Evolutionary conservation across 2,888 invertebrate species (phyloP).

Genomic region (Drosophila silvestris): DNA sequence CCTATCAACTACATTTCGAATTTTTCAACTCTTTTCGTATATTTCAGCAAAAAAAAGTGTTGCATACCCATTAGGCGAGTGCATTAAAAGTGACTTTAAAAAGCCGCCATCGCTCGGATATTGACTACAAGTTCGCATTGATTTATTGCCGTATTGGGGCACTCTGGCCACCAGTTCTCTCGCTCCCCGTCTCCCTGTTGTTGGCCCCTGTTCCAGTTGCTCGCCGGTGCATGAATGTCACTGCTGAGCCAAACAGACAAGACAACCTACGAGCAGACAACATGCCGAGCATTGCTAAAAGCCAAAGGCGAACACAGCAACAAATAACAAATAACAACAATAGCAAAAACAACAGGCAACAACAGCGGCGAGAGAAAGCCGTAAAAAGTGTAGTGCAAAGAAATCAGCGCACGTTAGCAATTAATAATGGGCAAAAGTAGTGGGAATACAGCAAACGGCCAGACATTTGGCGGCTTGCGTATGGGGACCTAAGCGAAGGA

Average conservation of each 20-base stretch:
- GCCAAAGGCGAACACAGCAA: conserved; percentile 51
- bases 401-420: conserved; percentile 81
- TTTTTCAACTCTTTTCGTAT: no score
- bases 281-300: conserved; percentile 42
- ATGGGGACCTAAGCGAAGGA: conserved; percentile 56
- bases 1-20: neutral
- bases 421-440: conserved; percentile 76
- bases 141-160: conserved; percentile 67
- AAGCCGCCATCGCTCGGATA: conserved; percentile 24
- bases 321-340: conserved; percentile 56
- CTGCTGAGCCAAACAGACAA: conserved; percentile 76
- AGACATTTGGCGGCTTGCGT: conserved; percentile 72
- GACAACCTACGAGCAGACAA: conserved; percentile 56
- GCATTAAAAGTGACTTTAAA: conserved; percentile 62
- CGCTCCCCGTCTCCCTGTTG: conserved; percentile 1
- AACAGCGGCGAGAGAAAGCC: conserved; percentile 24
- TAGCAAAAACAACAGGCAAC: conserved; percentile 15
- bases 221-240: conserved; percentile 76
- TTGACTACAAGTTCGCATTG: conserved; percentile 62
- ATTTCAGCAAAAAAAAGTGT: conserved; percentile 18
- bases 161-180: neutral
- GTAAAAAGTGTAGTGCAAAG: conserved; percentile 70
- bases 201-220: conserved; percentile 36
- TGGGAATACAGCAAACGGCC: conserved; percentile 50
- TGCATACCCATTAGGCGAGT: conserved; percentile 27